Evolutionary conservation across 2,113 vertebrate genomes (phyloP), one percentile per base, ranked within the genome.

Genomic region (Phaethon lepturus): DNA sequence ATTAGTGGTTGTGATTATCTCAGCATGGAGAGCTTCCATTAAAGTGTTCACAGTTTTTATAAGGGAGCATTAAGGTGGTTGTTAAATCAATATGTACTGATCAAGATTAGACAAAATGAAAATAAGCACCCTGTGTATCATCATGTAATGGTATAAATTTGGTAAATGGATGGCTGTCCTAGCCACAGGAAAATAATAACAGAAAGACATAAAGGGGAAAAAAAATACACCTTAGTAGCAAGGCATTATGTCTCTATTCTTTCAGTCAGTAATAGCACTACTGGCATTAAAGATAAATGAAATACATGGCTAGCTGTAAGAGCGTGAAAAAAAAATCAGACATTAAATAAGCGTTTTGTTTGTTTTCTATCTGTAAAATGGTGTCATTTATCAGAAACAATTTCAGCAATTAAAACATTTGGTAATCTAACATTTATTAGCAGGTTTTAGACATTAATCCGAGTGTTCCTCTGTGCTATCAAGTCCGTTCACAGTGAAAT

Each of bases 1-100:
- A 35, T 91, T 95, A 83, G 67, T 38, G 84, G 67, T 49, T 95
- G 96, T 77, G 50, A 66, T 94, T 93, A 77, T 94, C 10, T 92
- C 55, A 52, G 50, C 18, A 26, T 44, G 17, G 28, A 86, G 20
- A 82, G 28, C 38, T 93, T 91, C 63, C 16, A n/a, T 73, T 78
- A n/a, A 78, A 69, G 25, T 47, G 38, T 85, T 93, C 31, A 33
- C 23, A 66, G 58, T 28, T 90, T 86, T 95, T 82, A 45, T 42
- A 81, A 81, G 56, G 49, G 42, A 66, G 31, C 62, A 35, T 79
- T 94, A 75, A 89, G 20, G 73, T 38, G 29, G 23, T 38, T 89
- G 28, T 68, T 91, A n/a, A 64, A 1, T 58, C 80, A 88, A 59
- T 42, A 68, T 6, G 22, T 52, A n/a, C 75, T 80, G 52, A 67